Evolutionary conservation across 92 coral and sea anemone genomes (phyloP).

Genomic region (Virgularia gustaviana): DNA sequence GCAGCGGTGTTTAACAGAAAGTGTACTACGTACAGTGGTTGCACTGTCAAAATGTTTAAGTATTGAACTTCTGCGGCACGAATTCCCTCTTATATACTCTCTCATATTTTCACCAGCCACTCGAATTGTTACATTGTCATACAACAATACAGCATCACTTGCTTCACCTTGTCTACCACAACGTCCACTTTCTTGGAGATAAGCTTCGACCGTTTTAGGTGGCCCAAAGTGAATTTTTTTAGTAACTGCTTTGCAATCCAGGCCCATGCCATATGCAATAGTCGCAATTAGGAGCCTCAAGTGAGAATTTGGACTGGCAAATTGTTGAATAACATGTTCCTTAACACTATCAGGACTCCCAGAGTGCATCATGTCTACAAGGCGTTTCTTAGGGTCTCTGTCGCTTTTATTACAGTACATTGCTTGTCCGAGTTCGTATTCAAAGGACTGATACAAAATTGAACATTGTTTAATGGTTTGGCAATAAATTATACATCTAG

Average conservation of each 20-base stretch:
- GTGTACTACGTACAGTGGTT: background rate
- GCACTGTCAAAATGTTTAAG: constrained; percentile 28
- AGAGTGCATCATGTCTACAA: constrained; percentile 43
- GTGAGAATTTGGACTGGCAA: background rate
- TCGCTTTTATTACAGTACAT: background rate
- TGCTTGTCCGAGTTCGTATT: constrained; percentile 11
- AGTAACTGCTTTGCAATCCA: constrained; percentile 27
- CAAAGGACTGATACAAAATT: constrained; percentile 30
- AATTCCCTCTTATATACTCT: constrained; percentile 21
- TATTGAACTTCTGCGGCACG: constrained; percentile 26
- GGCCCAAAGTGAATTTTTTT: constrained; percentile 56
- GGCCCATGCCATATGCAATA: constrained; percentile 36
- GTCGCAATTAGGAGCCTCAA: background rate
- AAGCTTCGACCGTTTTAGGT: constrained; percentile 37
- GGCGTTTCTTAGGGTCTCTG: constrained; percentile 9
- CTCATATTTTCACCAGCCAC: constrained; percentile 42
- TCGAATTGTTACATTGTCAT: constrained; percentile 25
- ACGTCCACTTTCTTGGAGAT: constrained; percentile 35
- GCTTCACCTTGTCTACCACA: constrained; percentile 41
- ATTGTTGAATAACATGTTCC: constrained; percentile 9
- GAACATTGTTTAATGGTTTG: constrained; percentile 37
- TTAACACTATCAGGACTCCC: constrained; percentile 22
- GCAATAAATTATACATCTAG: constrained; percentile 15
- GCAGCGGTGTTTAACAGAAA: constrained; percentile 21
- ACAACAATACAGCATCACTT: constrained; percentile 35